phyloP scores from a whole-genome alignment of 2,113 vertebrate genomes.

The Gallinago paraguaiae region DNA sequence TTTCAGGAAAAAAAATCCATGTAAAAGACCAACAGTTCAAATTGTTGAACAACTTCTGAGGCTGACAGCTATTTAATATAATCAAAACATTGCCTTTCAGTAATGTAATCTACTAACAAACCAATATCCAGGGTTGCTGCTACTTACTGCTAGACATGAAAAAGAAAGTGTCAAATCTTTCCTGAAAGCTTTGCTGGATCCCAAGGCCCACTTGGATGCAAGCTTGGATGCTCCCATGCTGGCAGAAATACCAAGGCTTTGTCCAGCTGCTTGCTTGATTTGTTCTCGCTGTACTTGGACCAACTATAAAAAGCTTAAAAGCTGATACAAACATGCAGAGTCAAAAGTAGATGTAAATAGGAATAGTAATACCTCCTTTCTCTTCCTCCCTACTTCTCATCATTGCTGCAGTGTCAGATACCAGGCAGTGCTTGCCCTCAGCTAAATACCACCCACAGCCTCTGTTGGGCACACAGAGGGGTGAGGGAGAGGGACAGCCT shows the following conservation, averaged over 20 bases:
- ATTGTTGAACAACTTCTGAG: not conserved
- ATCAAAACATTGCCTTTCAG: not conserved
- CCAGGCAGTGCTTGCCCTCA: not conserved
- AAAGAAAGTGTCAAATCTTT: not conserved
- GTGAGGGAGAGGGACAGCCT: not conserved
- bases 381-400: not conserved
- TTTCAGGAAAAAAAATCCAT: not conserved
- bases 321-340: not conserved
- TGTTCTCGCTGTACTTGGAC: not conserved
- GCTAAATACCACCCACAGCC: not conserved
- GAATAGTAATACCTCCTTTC: not conserved
- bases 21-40: not conserved
- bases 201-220: constrained; percentile 3
- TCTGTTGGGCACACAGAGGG: not conserved
- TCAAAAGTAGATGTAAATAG: not conserved
- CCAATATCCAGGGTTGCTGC: not conserved
- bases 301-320: not conserved
- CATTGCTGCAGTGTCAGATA: not conserved
- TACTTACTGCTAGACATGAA: not conserved
- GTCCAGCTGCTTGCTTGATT: not conserved
- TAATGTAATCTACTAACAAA: not conserved
- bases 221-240: not conserved
- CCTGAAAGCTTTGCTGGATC: constrained; percentile 10
- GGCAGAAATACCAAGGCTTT: not conserved
- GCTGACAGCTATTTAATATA: not conserved